Percentiles rank a stretch among this genome's conserved stretches.
Evolutionary conservation across 23 tunicate species (phyloP).

Genomic region (Botrylloides violaceus): DNA sequence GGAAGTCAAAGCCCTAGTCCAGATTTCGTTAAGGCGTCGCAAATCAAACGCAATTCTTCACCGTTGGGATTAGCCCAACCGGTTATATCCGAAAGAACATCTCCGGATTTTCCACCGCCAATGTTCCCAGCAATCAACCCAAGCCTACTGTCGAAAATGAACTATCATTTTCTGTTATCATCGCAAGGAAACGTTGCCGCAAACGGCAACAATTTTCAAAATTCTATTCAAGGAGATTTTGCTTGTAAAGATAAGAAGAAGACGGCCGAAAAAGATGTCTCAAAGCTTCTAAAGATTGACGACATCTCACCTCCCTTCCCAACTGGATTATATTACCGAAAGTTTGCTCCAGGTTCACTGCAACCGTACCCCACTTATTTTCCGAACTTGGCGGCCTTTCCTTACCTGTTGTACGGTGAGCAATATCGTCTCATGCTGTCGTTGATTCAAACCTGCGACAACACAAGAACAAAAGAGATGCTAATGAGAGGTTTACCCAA

Average conservation of each 20-base stretch:
- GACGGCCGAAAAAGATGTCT: not conserved
- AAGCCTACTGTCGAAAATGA: not conserved
- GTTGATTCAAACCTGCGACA: not conserved
- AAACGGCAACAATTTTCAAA: too few relatives aligned
- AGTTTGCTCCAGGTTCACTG: not conserved
- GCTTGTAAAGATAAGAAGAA: not conserved
- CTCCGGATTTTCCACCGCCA: too few relatives aligned
- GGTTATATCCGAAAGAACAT: too few relatives aligned
- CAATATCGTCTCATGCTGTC: not conserved
- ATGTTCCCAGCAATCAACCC: not conserved
- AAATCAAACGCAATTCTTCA: not conserved
- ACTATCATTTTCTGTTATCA: not conserved
- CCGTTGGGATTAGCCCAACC: too few relatives aligned
- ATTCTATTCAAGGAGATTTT: not conserved
- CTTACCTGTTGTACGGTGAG: not conserved
- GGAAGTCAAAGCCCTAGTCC: constrained; percentile 90
- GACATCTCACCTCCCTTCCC: not conserved
- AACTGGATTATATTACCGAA: not conserved
- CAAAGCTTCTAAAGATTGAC: not conserved
- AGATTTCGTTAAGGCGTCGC: constrained; percentile 15
- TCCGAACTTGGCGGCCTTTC: not conserved
- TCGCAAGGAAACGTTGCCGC: not conserved
- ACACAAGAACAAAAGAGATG: too few relatives aligned
- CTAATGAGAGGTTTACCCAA: too few relatives aligned
- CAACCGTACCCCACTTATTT: not conserved